Base-by-base conservation (phyloP, 2,797 vertebrate species). In the Parauchenoglanis punctatus region DNA sequence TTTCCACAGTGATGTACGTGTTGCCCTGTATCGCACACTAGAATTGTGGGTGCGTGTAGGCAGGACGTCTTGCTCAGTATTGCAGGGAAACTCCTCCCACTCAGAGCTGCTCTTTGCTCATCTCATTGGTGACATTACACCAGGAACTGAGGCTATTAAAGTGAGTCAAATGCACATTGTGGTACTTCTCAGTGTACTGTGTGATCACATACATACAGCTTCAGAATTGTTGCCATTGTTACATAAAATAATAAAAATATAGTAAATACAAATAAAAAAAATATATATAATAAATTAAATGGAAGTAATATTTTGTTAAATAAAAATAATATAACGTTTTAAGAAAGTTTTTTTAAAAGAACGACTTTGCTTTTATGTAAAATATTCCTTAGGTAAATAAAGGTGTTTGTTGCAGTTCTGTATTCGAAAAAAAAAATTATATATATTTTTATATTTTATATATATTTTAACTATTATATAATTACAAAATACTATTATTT, bases 41-140 rank as follows among this genome's bases (percentile, higher is more conserved):
- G 97, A 97, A 72, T 91, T 96, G 59, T 98, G 97, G 97, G 94
- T 97, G 18, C 94, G 96, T 89, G 95, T 96, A 20, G 95, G 93
- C 0, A 97, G 97, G 23, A 94, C 96, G 0, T 96, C 96, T 0
- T 93, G 96, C 0, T 93, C 94, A 1, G 54, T 98, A 73, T 95
- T 98, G 15, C 97, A 97, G 90, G 97, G 96, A 70, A 94, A 92
- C 88, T 91, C 95, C 0, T 92, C 94, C 23, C 96, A 96, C 23
- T 94, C 94, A 0, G 97, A 98, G 75, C 93, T 97, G 52, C 93
- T 98, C n/a, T 94, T 98, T 49, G 94, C 90, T 67, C 97, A 98
- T 88, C 91, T 98, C 49, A 92, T 98, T 7, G 90, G 94, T 73
- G 97, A 98, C 91, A 95, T 98, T 92, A 96, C 95, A 1, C 97